phyloP scores from a whole-genome alignment of 2,113 vertebrate genomes.

The Gadus macrocephalus region DNA sequence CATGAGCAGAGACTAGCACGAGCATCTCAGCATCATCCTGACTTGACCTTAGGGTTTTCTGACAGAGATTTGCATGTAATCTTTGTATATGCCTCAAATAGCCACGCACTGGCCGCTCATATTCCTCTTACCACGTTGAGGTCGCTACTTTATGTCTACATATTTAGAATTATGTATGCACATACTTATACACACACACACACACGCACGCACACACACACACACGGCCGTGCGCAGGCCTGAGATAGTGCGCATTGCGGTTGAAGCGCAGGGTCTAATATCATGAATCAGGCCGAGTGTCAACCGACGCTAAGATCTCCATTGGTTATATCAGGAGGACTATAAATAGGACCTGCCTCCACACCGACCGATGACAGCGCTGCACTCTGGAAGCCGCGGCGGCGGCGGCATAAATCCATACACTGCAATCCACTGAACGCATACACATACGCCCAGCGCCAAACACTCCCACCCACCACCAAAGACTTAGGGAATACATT shows the following conservation, averaged over 20 bases:
- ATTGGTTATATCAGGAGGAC: not conserved
- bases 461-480: constrained; percentile 37
- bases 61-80: too few species aligned
- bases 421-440: constrained; percentile 15
- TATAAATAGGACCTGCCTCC: not conserved
- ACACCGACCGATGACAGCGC: constrained; percentile 4
- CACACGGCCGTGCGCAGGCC: not conserved
- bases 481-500: constrained; percentile 58
- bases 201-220: constrained; percentile 2
- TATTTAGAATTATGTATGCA: constrained; percentile 5
- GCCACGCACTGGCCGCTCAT: too few species aligned
- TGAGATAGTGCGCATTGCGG: too few species aligned
- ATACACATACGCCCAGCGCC: constrained; percentile 28
- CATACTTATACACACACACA: constrained; percentile 7
- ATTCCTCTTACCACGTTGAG: too few species aligned
- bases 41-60: too few species aligned
- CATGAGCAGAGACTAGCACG: too few species aligned
- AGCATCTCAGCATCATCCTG: too few species aligned
- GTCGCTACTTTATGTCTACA: not conserved
- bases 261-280: too few species aligned
- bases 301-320: not conserved
- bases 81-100: too few species aligned
- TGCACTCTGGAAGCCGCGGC: not conserved
- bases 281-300: too few species aligned
- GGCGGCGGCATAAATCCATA: constrained; percentile 29